These are phyloP conservation scores for Bembecia ichneumoniformis DNA, from an alignment of 2,888 invertebrate genomes.

Conservation along the genomic window DNA sequence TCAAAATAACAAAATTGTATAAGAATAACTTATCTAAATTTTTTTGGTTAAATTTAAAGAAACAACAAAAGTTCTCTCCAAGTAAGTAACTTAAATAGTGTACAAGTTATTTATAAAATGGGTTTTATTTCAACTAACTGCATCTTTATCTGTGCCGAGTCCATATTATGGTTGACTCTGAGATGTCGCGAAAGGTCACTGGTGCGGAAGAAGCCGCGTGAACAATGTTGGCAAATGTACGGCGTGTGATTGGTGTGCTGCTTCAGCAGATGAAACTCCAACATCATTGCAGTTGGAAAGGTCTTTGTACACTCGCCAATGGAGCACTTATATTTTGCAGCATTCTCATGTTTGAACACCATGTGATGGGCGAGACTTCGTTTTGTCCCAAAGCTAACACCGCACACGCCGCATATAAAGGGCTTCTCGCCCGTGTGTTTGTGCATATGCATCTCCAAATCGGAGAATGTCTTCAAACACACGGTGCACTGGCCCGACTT, in stretches of 20 bases:
- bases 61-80: too few relatives aligned
- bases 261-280: slow-evolving; percentile 60
- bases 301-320: slow-evolving; percentile 49
- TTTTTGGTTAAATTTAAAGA: too few relatives aligned
- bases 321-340: slow-evolving; percentile 52
- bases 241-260: slow-evolving; percentile 59
- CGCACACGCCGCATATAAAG: slow-evolving; percentile 46
- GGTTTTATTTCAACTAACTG: slow-evolving; percentile 3
- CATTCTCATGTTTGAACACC: slow-evolving; percentile 54
- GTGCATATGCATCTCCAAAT: slow-evolving; percentile 69
- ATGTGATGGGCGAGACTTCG: slow-evolving; percentile 53
- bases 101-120: too few relatives aligned
- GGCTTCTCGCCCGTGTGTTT: slow-evolving; percentile 72
- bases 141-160: slow-evolving; percentile 21
- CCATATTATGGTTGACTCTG: slow-evolving; percentile 41
- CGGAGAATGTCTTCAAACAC: slow-evolving; percentile 68
- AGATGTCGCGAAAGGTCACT: slow-evolving; percentile 58
- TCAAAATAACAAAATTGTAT: too few relatives aligned
- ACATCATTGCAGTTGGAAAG: slow-evolving; percentile 54
- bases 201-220: slow-evolving; percentile 51
- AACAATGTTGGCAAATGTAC: slow-evolving; percentile 52
- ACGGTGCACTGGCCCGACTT: slow-evolving; percentile 66
- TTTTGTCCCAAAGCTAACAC: slow-evolving; percentile 39
- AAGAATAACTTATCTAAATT: too few relatives aligned
- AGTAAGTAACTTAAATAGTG: too few relatives aligned